phyloP scores from a whole-genome alignment of 2,113 vertebrate species.

The Chamaetylas fuelleborni region DNA sequence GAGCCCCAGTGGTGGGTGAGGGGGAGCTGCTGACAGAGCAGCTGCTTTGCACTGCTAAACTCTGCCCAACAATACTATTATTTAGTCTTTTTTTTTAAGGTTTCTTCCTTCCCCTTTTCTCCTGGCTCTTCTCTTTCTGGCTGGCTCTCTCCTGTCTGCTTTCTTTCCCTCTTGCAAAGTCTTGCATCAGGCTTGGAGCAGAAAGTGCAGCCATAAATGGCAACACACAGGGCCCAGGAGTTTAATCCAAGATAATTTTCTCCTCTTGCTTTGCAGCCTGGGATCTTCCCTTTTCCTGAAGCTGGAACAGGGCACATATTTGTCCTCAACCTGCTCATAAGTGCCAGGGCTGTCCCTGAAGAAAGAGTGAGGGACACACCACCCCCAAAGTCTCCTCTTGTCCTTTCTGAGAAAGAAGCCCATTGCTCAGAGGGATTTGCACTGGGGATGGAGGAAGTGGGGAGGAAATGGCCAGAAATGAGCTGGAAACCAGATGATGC shows the following conservation, averaged over 20 bases:
- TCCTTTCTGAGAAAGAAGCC: background rate
- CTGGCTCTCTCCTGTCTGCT: background rate
- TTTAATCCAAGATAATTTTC: conserved; percentile 27
- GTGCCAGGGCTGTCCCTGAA: background rate
- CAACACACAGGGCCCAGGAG: background rate
- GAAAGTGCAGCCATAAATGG: conserved; percentile 72
- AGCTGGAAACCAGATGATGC: background rate
- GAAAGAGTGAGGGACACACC: background rate
- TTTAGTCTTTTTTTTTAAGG: background rate
- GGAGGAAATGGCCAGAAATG: background rate
- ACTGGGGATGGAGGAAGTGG: background rate
- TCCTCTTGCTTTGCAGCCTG: background rate
- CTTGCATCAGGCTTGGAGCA: conserved; percentile 72
- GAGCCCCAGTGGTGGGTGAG: background rate
- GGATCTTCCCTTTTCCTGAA: background rate
- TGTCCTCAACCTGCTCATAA: background rate
- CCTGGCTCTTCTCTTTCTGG: conserved; percentile 1
- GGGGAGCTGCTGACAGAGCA: background rate
- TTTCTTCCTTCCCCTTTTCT: background rate
- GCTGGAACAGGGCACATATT: background rate
- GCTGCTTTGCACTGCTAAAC: background rate
- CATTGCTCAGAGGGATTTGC: background rate
- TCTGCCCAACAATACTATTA: background rate
- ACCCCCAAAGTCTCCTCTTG: fast-evolving
- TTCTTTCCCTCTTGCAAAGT: conserved; percentile 51